These are phyloP conservation scores for Anomalospiza imberbis DNA, from an alignment of 2,797 vertebrate genomes.

Conservation along the genomic window DNA sequence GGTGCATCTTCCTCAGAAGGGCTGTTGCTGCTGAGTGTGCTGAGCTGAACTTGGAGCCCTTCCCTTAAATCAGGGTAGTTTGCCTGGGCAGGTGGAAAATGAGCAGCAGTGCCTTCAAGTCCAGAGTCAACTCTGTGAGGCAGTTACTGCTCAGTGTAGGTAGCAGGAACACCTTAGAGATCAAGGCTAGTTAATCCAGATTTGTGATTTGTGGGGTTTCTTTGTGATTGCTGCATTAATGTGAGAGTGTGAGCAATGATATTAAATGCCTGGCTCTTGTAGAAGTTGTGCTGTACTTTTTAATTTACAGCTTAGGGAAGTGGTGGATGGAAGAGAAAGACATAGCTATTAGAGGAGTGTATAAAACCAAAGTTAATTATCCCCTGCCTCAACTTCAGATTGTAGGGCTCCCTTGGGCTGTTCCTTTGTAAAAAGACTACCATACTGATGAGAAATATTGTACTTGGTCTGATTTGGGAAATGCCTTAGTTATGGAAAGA, in stretches of 20 bases:
- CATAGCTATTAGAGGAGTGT: neutral
- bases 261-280: neutral
- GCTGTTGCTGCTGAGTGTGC: neutral
- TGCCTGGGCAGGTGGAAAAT: neutral
- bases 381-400: neutral
- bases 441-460: no score
- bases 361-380: no score
- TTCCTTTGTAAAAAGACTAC: neutral
- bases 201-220: neutral
- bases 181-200: neutral
- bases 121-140: rapidly evolving
- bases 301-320: neutral
- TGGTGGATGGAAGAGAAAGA: neutral
- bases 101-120: neutral
- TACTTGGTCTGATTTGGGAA: neutral
- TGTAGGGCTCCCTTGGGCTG: neutral
- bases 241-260: no score
- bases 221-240: neutral
- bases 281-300: neutral
- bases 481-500: neutral
- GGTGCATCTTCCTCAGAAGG: rapidly evolving
- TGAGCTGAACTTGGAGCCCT: neutral
- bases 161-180: neutral
- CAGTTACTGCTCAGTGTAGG: neutral
- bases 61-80: rapidly evolving